A percentile compares a stretch with the other conserved stretches of the same genome.
Conservation (phyloP, 2,113 vertebrate genomes). For the Himantopus leucocephalus region DNA sequence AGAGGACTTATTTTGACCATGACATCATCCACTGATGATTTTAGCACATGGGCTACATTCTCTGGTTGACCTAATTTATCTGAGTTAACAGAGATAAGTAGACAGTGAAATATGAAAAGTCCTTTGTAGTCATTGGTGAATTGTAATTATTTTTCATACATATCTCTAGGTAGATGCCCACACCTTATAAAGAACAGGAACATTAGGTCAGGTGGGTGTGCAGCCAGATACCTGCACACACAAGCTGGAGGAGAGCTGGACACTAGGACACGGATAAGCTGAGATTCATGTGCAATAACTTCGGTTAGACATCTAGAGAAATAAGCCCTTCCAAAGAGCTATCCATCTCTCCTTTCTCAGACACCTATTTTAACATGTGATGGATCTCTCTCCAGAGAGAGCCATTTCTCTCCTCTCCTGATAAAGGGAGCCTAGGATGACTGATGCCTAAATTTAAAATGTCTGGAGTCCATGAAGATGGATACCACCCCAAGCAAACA, state of each 20-base stretch:
- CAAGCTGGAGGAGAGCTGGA: not conserved
- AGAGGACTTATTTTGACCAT: constrained; percentile 64
- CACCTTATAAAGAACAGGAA: not conserved
- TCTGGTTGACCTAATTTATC: constrained; percentile 56
- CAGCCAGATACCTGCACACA: not conserved
- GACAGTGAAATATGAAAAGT: constrained; percentile 64
- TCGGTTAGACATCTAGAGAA: not conserved
- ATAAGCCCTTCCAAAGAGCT: not conserved
- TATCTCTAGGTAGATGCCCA: not conserved
- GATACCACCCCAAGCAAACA: not conserved
- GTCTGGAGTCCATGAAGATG: not conserved
- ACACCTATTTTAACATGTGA: not conserved
- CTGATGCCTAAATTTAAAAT: not conserved
- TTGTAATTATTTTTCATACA: not conserved
- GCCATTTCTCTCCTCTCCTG: not conserved
- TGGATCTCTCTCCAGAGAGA: not conserved
- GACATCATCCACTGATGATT: constrained; percentile 77
- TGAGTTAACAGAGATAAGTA: constrained; percentile 66
- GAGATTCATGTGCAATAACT: not conserved
- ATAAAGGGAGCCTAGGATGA: not conserved
- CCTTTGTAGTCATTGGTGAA: not conserved
- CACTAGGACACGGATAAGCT: not conserved
- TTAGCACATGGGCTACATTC: constrained; percentile 68
- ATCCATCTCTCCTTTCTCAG: not conserved
- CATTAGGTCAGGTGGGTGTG: not conserved